phyloP scores from a whole-genome alignment of 1,140 invertebrate genomes.

The Zaprionus africanus region DNA sequence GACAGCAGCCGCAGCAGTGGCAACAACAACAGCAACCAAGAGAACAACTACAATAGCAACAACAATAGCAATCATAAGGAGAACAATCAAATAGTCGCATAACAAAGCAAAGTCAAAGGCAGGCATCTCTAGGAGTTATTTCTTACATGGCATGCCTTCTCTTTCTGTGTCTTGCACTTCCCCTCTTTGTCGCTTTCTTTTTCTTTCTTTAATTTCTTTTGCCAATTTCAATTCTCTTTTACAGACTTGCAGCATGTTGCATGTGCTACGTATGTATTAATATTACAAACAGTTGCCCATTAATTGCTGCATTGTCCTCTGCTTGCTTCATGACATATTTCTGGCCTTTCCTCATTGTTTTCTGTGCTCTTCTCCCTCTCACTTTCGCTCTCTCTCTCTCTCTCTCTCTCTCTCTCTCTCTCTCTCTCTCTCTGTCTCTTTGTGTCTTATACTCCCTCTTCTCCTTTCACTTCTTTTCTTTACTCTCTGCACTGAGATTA shows the following conservation, averaged over 20 bases:
- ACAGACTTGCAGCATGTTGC: neutral
- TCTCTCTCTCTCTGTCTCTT: too few relatives aligned
- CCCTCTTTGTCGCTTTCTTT: neutral
- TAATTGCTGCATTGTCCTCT: conserved; percentile 40
- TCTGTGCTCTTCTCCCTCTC: neutral
- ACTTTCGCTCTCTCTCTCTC: too few relatives aligned
- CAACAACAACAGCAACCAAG: conserved; percentile 14
- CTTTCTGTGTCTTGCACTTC: neutral
- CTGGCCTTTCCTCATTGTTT: conserved; percentile 12
- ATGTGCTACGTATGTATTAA: conserved; percentile 33
- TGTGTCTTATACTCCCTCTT: too few relatives aligned
- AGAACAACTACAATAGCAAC: conserved; percentile 18
- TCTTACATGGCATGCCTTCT: neutral
- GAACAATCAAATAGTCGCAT: conserved; percentile 5
- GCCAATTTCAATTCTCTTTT: conserved; percentile 19
- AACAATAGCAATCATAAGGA: conserved; percentile 14
- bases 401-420: too few relatives aligned
- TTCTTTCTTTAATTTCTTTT: conserved; percentile 12
- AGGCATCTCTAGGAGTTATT: conserved; percentile 24
- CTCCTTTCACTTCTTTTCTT: neutral
- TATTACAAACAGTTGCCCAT: conserved; percentile 37
- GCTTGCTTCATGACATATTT: conserved; percentile 39
- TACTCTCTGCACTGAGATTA: conserved; percentile 2
- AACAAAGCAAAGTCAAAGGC: conserved; percentile 35
- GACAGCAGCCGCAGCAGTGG: neutral